Base-by-base conservation (phyloP, 2,797 vertebrate genomes). In the Choloepus didactylus region DNA sequence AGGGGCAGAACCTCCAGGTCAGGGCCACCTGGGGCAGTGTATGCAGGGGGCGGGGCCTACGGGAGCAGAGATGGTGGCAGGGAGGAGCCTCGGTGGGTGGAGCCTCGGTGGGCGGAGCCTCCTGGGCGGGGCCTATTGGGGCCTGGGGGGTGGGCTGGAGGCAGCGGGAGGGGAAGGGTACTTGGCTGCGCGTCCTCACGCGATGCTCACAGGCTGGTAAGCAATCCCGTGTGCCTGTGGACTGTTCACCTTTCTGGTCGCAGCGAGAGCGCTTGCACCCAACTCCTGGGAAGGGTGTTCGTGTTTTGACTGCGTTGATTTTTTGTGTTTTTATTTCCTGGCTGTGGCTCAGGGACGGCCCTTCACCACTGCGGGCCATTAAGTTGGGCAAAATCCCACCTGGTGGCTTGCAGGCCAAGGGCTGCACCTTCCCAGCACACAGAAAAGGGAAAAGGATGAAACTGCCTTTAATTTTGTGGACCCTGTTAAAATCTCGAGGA, bases 331-430 rank as follows among this genome's bases (percentile, higher is more conserved):
- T 75, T 62, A 35, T 35, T 44, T 19, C 23, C 29, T 3, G 6
- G 35, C 64, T 18, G 25, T 73, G 25, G 49, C n/a, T 54, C 46
- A 6, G 86, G 7, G 35, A 44, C 25, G 38, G 12, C 38, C 60
- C n/a, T 64, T 44, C 11, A 5, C 5, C 27, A 0, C 9, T 1
- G 0, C 16, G 6, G 54, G 35, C 18, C 64, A 10, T n/a, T 18
- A 38, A 31, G 5, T 29, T 38, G 5, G 16, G 38, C 15, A 27
- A 41, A 69, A 66, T 29, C 51, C 51, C 90, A 82, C 0, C 0
- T 0, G 9, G n/a, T 12, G 27, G n/a, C 56, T 21, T 25, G 10
- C 54, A 16, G 6, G 21, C 41, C 6, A 64, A 51, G 91, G 18
- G 82, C 72, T 3, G 5, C 12, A 10, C 3, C 1, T 12, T 44